Evolutionary conservation across 2,888 invertebrate species (phyloP), one percentile per base, ranked within the genome.

Genomic region (Ophioninae sp.): DNA sequence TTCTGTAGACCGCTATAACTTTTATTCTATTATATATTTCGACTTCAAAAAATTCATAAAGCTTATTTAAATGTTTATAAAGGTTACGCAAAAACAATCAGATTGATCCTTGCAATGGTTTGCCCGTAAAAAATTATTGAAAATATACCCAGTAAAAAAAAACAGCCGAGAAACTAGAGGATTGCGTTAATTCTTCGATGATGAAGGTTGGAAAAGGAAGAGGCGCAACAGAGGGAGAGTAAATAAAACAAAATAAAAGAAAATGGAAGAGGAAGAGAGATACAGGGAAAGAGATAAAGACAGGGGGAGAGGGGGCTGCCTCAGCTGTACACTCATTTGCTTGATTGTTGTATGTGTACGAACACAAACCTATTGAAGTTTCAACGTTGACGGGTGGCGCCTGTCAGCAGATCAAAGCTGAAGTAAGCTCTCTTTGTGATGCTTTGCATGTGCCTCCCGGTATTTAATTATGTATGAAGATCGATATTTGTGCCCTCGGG

Each of bases 401-500:
- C 92, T 91, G 92, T 92, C 92, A 91, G 91, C 89, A 92, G 92
- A 92, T 92, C 92, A 92, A 92, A 92, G 92, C 92, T 89, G 89
- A 90, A 91, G 91, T 89, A 90, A 92, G 91, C 91, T 91, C 92
- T 91, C 92, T 92, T 92, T 92, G 92, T 92, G 91, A 90, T 92
- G 91, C 91, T 91, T 90, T 90, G 89, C 89, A 88, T 88, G 88
- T 80, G 77, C 81, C 79, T 79, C 89, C 90, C 90, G 91, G 90
- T 92, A 93, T 93, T 93, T 92, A 93, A 92, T 93, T 93, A 93
- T 93, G 92, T 90, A 92, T 90, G 90, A 90, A 72, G 91, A 93
- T 93, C 92, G 92, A 93, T 92, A 92, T 91, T 91, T 87, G 89
- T 90, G 92, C 91, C 92, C 92, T 89, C 89, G 89, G 91, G 91